Percentiles rank a stretch among this genome's conserved stretches.
Conservation (phyloP, 2,797 vertebrate genomes). For the Adelosebastes latens region DNA sequence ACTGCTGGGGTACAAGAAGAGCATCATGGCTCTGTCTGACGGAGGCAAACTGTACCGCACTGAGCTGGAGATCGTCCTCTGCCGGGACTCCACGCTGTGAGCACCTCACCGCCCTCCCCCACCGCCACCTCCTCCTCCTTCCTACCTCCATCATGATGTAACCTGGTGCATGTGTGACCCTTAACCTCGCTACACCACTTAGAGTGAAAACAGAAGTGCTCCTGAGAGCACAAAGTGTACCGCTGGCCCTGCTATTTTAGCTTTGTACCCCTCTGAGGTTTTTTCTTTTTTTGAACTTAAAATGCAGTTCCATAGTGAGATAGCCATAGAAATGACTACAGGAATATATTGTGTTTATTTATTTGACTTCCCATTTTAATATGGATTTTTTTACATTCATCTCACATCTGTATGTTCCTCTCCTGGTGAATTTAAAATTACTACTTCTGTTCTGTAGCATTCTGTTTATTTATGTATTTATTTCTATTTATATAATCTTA, state of each 20-base stretch:
- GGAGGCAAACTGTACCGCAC: conserved; percentile 94
- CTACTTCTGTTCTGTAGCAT: conserved; percentile 9
- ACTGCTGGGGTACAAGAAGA: conserved; percentile 89
- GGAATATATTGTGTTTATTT: conserved; percentile 41
- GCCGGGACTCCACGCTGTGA: conserved; percentile 91
- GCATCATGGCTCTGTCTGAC: conserved; percentile 95
- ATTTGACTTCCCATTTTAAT: conserved; percentile 46
- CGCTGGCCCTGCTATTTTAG: conserved; percentile 48
- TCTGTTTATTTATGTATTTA: conserved; percentile 40
- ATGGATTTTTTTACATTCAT: conserved; percentile 58
- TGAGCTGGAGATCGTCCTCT: conserved; percentile 96
- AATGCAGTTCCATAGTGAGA: conserved; percentile 32
- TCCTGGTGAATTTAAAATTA: conserved; percentile 11
- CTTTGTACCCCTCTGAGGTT: conserved; percentile 14
- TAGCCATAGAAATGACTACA: conserved; percentile 14
- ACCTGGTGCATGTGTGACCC: conserved; percentile 81
- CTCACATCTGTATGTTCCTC: conserved; percentile 20
- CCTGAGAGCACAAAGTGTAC: conserved; percentile 56
- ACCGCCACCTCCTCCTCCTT: conserved; percentile 12
- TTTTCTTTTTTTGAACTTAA: conserved; percentile 11
- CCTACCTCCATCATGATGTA: conserved; percentile 54
- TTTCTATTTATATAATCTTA: conserved; percentile 46
- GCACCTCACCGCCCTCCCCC: conserved; percentile 48
- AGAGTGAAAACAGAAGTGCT: conserved; percentile 59
- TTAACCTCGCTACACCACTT: conserved; percentile 53